Evolutionary conservation across 2,113 vertebrate genomes (phyloP).

Genomic region (Amphilophus citrinellus): DNA sequence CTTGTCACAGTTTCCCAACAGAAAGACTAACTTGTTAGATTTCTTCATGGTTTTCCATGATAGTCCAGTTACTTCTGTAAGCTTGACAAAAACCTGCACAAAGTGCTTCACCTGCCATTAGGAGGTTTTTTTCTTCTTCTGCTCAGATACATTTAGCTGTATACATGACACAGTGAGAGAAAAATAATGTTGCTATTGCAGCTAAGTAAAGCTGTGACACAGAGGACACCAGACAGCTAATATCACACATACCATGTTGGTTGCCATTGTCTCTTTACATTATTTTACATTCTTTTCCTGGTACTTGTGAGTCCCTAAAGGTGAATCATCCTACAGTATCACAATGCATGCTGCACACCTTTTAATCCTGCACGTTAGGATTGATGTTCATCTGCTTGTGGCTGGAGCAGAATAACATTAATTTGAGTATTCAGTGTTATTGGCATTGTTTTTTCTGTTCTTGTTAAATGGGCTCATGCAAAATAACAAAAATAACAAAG

Average conservation of each 20-base stretch:
- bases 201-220: background rate
- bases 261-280: background rate
- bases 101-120: background rate
- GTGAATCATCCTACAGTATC: background rate
- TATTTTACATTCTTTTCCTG: background rate
- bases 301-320: background rate
- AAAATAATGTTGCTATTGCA: background rate
- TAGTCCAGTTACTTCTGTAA: no score
- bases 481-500: no score
- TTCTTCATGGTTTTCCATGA: no score
- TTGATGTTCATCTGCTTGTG: no score
- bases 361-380: background rate
- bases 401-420: no score
- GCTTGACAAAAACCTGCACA: background rate
- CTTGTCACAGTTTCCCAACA: no score
- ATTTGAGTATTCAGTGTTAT: no score
- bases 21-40: no score
- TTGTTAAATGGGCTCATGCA: no score
- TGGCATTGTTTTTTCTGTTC: no score
- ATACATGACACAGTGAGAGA: background rate
- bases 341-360: background rate
- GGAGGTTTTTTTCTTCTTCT: background rate
- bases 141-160: background rate
- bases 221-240: background rate
- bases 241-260: accelerated